Conservation (phyloP, 2,888 invertebrate genomes). For the Tethea ocularis region DNA sequence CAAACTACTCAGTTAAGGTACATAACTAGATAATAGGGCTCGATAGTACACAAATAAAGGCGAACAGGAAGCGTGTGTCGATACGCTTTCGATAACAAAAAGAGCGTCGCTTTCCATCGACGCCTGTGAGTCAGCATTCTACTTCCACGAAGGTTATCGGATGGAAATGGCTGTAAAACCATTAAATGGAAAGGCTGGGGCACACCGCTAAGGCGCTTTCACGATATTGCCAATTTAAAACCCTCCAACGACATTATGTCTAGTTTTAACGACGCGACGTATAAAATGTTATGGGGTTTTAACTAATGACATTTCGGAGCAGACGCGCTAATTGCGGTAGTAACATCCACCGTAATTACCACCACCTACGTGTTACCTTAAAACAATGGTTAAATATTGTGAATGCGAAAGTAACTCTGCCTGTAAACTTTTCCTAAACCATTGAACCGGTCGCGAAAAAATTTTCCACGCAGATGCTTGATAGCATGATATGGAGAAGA, state of each 20-base stretch:
- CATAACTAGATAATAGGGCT: background rate
- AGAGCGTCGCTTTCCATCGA: background rate
- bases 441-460: too few species aligned
- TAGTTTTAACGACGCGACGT: constrained; percentile 48
- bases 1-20: background rate
- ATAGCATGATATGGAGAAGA: too few species aligned
- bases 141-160: constrained; percentile 32
- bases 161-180: constrained; percentile 32
- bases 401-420: too few species aligned
- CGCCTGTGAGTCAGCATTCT: constrained; percentile 10
- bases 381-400: background rate
- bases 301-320: constrained; percentile 16
- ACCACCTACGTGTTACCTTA: background rate
- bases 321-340: background rate
- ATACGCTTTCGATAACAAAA: constrained; percentile 4
- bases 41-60: constrained; percentile 1
- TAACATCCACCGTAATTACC: background rate
- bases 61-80: background rate
- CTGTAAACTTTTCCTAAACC: too few species aligned
- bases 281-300: constrained; percentile 44
- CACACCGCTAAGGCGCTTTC: constrained; percentile 31
- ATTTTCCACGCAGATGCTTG: too few species aligned
- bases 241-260: constrained; percentile 37
- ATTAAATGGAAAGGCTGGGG: constrained; percentile 41
- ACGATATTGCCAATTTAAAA: constrained; percentile 60